These are phyloP conservation scores for Ctenochaetus hawaiiensis DNA, from an alignment of 2,797 vertebrate genomes.

Conservation along the genomic window DNA sequence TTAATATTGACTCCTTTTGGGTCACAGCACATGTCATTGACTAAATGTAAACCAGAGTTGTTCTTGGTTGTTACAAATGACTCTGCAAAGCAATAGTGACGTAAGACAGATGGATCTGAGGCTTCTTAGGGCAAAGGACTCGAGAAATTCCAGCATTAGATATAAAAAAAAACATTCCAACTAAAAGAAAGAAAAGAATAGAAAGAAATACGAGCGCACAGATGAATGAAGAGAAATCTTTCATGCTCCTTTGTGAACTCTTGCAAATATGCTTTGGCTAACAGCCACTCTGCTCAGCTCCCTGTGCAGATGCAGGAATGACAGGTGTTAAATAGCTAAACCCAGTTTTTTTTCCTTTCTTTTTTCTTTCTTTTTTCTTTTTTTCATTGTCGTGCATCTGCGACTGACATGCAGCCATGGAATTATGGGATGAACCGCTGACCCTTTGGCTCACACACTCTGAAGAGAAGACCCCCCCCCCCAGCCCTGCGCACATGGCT, in stretches of 20 bases:
- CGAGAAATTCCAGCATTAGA: conserved; percentile 36
- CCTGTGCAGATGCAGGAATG: conserved; percentile 51
- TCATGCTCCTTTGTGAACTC: conserved; percentile 35
- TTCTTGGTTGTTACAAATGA: conserved; percentile 78
- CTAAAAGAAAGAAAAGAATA: background rate
- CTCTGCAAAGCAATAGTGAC: conserved; percentile 70
- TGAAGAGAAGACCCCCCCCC: conserved; percentile 37
- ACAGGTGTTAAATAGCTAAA: conserved; percentile 68
- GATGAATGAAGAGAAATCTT: conserved; percentile 41
- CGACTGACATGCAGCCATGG: conserved; percentile 61
- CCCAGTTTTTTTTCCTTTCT: conserved; percentile 20
- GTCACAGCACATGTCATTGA: conserved; percentile 74
- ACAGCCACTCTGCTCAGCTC: conserved; percentile 24
- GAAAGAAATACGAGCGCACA: conserved; percentile 20
- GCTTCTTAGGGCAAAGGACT: conserved; percentile 48
- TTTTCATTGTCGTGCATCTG: conserved; percentile 53
- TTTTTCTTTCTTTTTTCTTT: conserved; percentile 13
- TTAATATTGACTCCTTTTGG: conserved; percentile 73
- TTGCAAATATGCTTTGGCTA: conserved; percentile 50
- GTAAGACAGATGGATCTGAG: conserved; percentile 62
- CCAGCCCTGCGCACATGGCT: conserved; percentile 33
- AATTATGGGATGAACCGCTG: conserved; percentile 74
- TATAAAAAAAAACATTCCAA: conserved; percentile 22
- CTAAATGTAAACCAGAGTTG: conserved; percentile 79
- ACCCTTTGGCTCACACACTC: conserved; percentile 66